Percentiles rank a stretch among this genome's conserved stretches.
Evolutionary conservation across 1,140 invertebrate genomes (phyloP).

Genomic region (Orius insidiosus): DNA sequence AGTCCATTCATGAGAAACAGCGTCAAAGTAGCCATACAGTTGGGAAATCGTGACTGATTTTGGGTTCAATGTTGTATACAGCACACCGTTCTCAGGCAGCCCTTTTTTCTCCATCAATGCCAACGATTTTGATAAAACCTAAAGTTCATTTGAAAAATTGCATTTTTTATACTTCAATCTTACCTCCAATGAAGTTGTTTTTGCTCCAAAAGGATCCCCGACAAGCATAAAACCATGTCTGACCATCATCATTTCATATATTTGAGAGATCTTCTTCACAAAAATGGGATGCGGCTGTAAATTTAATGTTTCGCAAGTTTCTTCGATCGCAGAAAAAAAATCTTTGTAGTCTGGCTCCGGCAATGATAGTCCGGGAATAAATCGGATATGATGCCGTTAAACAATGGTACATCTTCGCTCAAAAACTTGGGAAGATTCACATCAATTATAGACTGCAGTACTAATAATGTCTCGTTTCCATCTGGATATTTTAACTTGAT

Average conservation of each 20-base stretch:
- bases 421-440: constrained; percentile 89
- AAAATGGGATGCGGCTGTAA: constrained; percentile 55
- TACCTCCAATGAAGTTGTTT: constrained; percentile 33
- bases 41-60: constrained; percentile 83
- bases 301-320: constrained; percentile 39
- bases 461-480: constrained; percentile 56
- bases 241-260: constrained; percentile 73
- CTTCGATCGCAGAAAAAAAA: constrained; percentile 36
- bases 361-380: constrained; percentile 65
- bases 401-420: constrained; percentile 71
- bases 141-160: constrained; percentile 15
- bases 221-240: constrained; percentile 74
- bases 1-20: constrained; percentile 75
- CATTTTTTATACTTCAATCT: too few species aligned
- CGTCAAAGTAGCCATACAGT: constrained; percentile 76
- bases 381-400: constrained; percentile 80
- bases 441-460: constrained; percentile 73
- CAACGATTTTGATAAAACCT: constrained; percentile 51
- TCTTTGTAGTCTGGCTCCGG: constrained; percentile 55
- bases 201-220: constrained; percentile 54
- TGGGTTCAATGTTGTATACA: constrained; percentile 71
- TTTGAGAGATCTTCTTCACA: constrained; percentile 53
- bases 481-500: constrained; percentile 68
- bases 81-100: constrained; percentile 37
- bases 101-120: constrained; percentile 44